Conservation (phyloP, 2,113 vertebrate species). For the Cryptomyrus ogoouensis region DNA sequence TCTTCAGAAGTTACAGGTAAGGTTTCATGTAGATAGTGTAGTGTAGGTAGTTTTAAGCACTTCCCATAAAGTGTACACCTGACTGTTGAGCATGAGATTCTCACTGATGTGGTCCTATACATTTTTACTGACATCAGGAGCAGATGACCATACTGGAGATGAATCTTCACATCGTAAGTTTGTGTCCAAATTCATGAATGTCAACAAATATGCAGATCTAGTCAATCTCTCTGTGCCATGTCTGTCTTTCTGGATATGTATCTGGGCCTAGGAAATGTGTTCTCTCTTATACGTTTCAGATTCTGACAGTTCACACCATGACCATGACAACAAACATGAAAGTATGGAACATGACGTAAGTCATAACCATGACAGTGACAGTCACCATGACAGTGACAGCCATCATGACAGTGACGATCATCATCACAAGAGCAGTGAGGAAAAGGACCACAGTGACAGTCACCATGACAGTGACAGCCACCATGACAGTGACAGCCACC, state of each 20-base stretch:
- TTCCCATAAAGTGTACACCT: neutral
- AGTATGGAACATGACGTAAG: neutral
- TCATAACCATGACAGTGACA: neutral
- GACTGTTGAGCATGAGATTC: neutral
- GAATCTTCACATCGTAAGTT: neutral
- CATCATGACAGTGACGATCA: neutral
- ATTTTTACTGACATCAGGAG: neutral
- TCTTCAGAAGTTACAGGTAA: constrained; percentile 14
- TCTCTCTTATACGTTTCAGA: constrained; percentile 18
- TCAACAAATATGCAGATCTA: neutral
- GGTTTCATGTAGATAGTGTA: neutral
- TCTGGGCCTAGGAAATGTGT: neutral
- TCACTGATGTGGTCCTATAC: neutral
- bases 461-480: neutral
- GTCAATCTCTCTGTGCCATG: neutral
- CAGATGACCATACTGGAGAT: neutral
- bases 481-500: neutral
- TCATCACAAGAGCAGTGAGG: neutral
- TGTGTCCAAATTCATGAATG: neutral
- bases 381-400: constrained; percentile 6
- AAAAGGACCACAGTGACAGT: neutral
- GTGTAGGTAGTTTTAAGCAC: neutral
- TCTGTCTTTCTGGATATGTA: neutral
- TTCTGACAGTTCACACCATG: constrained; percentile 15
- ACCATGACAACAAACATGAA: neutral